These are phyloP conservation scores for Nomada fucata DNA, from an alignment of 2,888 invertebrate genomes.

Conservation along the genomic window DNA sequence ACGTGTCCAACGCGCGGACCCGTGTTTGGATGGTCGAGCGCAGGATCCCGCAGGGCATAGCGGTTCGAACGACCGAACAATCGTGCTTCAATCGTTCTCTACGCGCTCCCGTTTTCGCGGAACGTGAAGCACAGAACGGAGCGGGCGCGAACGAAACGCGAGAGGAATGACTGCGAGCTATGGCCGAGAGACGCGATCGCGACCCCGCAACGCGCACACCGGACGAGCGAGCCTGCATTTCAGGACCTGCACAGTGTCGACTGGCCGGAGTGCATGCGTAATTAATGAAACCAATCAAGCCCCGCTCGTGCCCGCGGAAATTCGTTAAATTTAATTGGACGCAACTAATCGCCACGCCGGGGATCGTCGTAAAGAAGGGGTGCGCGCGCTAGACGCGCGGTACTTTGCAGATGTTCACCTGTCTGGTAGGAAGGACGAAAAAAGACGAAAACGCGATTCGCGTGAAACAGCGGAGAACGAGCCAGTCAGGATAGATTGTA, in stretches of 20 bases:
- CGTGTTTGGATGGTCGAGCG: slow-evolving; percentile 46
- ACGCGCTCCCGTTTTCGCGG: slow-evolving; percentile 40
- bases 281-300: slow-evolving; percentile 83
- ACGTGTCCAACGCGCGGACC: slow-evolving; percentile 69
- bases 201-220: slow-evolving; percentile 39
- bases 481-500: neutral
- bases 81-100: slow-evolving; percentile 69
- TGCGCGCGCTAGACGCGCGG: slow-evolving; percentile 18
- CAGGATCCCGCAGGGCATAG: slow-evolving; percentile 75
- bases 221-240: slow-evolving; percentile 61
- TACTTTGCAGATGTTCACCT: slow-evolving; percentile 2
- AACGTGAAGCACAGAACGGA: slow-evolving; percentile 26
- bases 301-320: slow-evolving; percentile 73
- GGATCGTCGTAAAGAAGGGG: slow-evolving; percentile 30
- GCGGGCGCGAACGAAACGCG: slow-evolving; percentile 33
- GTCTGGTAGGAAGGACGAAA: neutral
- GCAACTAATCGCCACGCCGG: slow-evolving; percentile 76
- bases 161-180: slow-evolving; percentile 42
- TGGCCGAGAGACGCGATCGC: slow-evolving; percentile 43
- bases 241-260: slow-evolving; percentile 24
- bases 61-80: slow-evolving; percentile 65
- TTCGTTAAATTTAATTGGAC: slow-evolving; percentile 84
- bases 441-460: neutral
- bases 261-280: slow-evolving; percentile 75
- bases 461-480: neutral